Percentiles rank a stretch among this genome's conserved stretches.
phyloP scores from a whole-genome alignment of 2,888 invertebrate species.

The Stegana nigrithorax region DNA sequence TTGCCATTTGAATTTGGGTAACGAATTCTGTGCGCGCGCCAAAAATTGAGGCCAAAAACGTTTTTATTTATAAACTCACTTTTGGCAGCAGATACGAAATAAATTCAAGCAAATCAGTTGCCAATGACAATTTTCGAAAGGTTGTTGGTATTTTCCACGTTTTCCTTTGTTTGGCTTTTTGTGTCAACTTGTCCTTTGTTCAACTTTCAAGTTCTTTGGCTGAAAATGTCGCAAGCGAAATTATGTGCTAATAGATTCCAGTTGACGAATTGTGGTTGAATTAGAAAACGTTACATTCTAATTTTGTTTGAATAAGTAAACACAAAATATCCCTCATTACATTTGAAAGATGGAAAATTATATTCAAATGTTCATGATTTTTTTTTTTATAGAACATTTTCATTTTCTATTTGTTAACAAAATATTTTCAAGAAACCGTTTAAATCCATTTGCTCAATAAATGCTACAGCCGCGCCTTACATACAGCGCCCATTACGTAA shows the following conservation, averaged over 20 bases:
- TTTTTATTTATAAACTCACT: background rate
- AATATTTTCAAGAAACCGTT: too few relatives aligned
- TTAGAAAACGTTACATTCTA: too few relatives aligned
- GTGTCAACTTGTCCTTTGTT: conserved; percentile 5
- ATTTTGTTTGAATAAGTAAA: too few relatives aligned
- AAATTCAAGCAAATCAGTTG: background rate
- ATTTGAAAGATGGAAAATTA: too few relatives aligned
- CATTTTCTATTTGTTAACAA: too few relatives aligned
- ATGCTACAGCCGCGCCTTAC: too few relatives aligned
- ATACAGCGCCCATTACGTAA: too few relatives aligned
- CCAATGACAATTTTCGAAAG: conserved; percentile 5
- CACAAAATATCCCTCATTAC: too few relatives aligned
- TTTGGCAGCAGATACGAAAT: background rate
- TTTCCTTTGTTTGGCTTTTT: background rate
- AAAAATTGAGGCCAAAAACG: conserved; percentile 23
- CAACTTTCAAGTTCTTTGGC: conserved; percentile 8
- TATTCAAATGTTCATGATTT: too few relatives aligned
- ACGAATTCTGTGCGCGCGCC: conserved; percentile 9
- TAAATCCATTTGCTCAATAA: too few relatives aligned
- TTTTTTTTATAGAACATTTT: too few relatives aligned
- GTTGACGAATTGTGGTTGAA: too few relatives aligned
- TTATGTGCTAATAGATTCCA: background rate
- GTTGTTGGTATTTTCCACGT: background rate
- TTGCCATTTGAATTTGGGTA: background rate
- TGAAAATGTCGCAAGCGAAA: background rate